Conservation (phyloP, 2,113 vertebrate species). For the Nesoenas mayeri region DNA sequence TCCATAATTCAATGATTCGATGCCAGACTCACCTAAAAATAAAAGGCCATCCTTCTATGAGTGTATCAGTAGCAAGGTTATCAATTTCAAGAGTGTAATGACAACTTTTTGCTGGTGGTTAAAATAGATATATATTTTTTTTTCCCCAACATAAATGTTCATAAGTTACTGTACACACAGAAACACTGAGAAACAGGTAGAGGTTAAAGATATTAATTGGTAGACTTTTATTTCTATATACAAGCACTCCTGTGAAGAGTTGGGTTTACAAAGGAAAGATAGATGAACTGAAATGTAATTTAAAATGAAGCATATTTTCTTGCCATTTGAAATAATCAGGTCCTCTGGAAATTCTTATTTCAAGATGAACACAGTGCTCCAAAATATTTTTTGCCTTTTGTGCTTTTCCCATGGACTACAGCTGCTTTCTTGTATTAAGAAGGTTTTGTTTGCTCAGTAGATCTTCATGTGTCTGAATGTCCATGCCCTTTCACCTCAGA, state of each 20-base stretch:
- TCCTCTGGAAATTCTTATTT: not conserved
- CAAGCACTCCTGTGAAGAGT: not conserved
- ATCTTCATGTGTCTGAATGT: not conserved
- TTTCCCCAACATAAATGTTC: not conserved
- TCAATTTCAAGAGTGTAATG: slow-evolving; percentile 32
- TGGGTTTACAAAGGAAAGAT: not conserved
- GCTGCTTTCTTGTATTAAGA: not conserved
- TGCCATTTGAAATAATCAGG: not conserved
- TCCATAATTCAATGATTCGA: slow-evolving; percentile 21
- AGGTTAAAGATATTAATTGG: not conserved
- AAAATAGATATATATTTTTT: not conserved
- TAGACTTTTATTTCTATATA: not conserved
- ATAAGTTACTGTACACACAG: not conserved
- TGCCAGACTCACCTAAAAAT: slow-evolving; percentile 27
- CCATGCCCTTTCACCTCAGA: not conserved
- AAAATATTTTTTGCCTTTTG: not conserved
- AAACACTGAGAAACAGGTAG: not conserved
- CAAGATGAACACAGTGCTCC: not conserved
- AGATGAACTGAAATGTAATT: not conserved
- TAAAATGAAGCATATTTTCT: not conserved
- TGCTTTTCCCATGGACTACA: not conserved
- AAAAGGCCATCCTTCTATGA: slow-evolving; percentile 15
- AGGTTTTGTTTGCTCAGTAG: not conserved
- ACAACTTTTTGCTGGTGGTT: slow-evolving; percentile 10
- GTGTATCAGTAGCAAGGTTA: slow-evolving; percentile 17